phyloP scores from a whole-genome alignment of 2,797 vertebrate genomes.

The Sebastes flavidus region DNA sequence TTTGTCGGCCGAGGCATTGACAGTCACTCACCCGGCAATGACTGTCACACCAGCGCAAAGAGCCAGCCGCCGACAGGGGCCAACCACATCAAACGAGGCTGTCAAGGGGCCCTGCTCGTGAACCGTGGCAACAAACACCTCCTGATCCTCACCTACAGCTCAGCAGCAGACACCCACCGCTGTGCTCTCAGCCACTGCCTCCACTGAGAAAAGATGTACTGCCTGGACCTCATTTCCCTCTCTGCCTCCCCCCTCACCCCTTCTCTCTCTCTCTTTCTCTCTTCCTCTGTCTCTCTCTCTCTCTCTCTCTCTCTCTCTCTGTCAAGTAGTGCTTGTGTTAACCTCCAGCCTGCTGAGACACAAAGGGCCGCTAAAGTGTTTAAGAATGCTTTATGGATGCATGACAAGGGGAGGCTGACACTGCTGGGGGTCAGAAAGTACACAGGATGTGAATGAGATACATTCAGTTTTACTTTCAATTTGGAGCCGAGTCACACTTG shows the following conservation, averaged over 20 bases:
- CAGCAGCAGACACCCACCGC: slow-evolving; percentile 79
- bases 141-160: slow-evolving; percentile 84
- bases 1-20: slow-evolving; percentile 84
- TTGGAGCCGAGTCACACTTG: slow-evolving; percentile 63
- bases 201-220: slow-evolving; percentile 82
- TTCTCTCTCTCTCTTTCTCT: background rate
- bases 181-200: slow-evolving; percentile 77
- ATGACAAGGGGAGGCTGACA: slow-evolving; percentile 71
- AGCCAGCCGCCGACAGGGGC: slow-evolving; percentile 82
- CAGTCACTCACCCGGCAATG: slow-evolving; percentile 87
- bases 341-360: slow-evolving; percentile 75
- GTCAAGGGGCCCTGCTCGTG: slow-evolving; percentile 79
- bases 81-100: slow-evolving; percentile 84
- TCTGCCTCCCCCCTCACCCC: background rate
- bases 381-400: slow-evolving; percentile 79
- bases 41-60: slow-evolving; percentile 86
- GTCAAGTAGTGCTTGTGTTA: slow-evolving; percentile 81
- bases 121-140: slow-evolving; percentile 85
- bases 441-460: slow-evolving; percentile 71
- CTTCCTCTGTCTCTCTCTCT: slow-evolving; percentile 20
- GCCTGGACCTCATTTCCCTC: slow-evolving; percentile 76
- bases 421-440: slow-evolving; percentile 74
- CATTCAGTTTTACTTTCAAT: slow-evolving; percentile 66
- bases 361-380: slow-evolving; percentile 79
- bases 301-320: slow-evolving; percentile 35